These are phyloP conservation scores for Dermatemys mawii DNA, from an alignment of 2,113 vertebrate genomes.

Conservation along the genomic window DNA sequence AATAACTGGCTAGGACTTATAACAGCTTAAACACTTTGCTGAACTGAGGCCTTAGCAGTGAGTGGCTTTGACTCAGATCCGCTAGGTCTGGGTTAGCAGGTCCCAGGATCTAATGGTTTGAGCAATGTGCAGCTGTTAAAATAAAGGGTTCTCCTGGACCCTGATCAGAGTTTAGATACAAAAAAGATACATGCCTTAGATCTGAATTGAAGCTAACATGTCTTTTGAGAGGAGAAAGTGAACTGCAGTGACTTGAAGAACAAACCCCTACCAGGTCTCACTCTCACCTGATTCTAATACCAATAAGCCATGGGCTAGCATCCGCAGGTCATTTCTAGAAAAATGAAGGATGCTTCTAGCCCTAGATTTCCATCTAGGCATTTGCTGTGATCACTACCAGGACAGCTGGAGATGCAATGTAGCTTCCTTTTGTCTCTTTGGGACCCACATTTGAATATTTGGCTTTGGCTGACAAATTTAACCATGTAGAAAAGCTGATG, in stretches of 20 bases:
- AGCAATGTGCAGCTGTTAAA: neutral
- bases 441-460: too few species aligned
- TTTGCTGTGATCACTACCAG: neutral
- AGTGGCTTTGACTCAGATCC: neutral
- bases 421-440: neutral
- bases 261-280: neutral
- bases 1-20: too few species aligned
- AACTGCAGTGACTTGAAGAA: neutral
- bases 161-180: neutral
- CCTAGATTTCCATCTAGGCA: neutral
- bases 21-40: neutral
- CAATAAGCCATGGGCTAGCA: neutral
- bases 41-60: neutral
- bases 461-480: too few species aligned
- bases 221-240: neutral
- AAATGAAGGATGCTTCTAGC: neutral
- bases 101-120: neutral
- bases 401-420: neutral
- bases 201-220: neutral
- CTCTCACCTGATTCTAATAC: neutral
- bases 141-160: neutral
- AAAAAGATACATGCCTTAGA: neutral
- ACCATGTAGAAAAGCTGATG: too few species aligned
- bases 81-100: neutral
- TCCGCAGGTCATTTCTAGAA: neutral